These are phyloP conservation scores for Petrocephalus zakoni DNA, from an alignment of 2,113 vertebrate genomes.

Conservation along the genomic window DNA sequence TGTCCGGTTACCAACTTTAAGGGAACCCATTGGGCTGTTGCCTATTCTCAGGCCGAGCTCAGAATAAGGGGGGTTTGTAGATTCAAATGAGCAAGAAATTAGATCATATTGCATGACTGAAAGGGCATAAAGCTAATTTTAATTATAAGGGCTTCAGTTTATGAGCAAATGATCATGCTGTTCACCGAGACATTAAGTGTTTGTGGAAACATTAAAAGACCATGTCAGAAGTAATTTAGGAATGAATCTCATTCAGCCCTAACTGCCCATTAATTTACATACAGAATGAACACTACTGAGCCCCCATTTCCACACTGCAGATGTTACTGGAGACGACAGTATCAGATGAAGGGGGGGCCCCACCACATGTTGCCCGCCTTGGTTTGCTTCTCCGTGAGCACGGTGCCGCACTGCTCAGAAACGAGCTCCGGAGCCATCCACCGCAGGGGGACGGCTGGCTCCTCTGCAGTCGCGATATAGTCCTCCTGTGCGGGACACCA, in stretches of 20 bases:
- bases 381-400: conserved; percentile 66
- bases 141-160: not conserved
- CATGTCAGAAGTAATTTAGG: not conserved
- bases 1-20: not conserved
- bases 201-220: not conserved
- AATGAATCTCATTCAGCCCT: not conserved
- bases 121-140: not conserved
- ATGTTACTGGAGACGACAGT: not conserved
- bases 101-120: not conserved
- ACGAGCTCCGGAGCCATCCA: conserved; percentile 70
- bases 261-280: not conserved
- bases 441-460: conserved; percentile 61
- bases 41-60: not conserved
- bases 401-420: conserved; percentile 66
- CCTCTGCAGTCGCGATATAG: conserved; percentile 65
- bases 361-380: conserved; percentile 74
- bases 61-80: not conserved
- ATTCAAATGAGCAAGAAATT: not conserved
- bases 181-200: not conserved
- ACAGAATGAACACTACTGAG: not conserved
- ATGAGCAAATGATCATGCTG: not conserved
- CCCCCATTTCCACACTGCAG: not conserved
- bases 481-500: conserved; percentile 58
- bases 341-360: conserved; percentile 18
- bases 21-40: not conserved